Evolutionary conservation across 1,140 invertebrate species (phyloP).

Genomic region (Drosophila willistoni): DNA sequence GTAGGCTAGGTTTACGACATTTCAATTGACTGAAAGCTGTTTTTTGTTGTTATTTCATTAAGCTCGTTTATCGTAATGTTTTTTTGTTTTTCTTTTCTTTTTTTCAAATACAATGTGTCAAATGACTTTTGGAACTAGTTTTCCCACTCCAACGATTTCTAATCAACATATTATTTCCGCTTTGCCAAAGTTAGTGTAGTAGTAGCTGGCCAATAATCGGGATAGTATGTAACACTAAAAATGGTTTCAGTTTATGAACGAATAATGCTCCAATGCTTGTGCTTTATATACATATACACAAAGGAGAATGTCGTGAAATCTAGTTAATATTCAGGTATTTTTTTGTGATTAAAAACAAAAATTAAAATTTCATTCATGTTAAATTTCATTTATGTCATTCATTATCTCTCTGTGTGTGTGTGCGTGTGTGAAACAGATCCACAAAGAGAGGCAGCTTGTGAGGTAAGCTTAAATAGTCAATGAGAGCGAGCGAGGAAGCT

Average conservation of each 20-base stretch:
- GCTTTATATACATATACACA: too few relatives aligned
- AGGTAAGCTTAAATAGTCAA: slow-evolving; percentile 17
- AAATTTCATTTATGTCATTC: slow-evolving; percentile 20
- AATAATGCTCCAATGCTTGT: too few relatives aligned
- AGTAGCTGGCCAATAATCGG: too few relatives aligned
- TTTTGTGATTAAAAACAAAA: slow-evolving; percentile 12
- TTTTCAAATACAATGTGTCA: neutral
- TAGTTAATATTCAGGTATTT: neutral
- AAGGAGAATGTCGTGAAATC: neutral
- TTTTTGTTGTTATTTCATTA: neutral
- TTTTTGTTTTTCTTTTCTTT: neutral
- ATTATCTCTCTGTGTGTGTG: neutral
- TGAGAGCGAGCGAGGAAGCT: slow-evolving; percentile 10
- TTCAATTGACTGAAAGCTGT: neutral
- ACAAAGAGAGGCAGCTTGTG: neutral
- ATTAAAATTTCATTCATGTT: slow-evolving; percentile 17
- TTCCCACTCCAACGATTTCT: neutral
- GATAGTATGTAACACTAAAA: too few relatives aligned
- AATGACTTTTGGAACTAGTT: neutral
- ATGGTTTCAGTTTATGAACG: too few relatives aligned
- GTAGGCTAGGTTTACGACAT: neutral
- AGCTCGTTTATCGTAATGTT: neutral
- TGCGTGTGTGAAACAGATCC: neutral
- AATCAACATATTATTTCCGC: neutral
- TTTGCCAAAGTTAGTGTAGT: too few relatives aligned